Base-by-base conservation (phyloP, 2,888 invertebrate genomes). In the Protophormia terraenovae region DNA sequence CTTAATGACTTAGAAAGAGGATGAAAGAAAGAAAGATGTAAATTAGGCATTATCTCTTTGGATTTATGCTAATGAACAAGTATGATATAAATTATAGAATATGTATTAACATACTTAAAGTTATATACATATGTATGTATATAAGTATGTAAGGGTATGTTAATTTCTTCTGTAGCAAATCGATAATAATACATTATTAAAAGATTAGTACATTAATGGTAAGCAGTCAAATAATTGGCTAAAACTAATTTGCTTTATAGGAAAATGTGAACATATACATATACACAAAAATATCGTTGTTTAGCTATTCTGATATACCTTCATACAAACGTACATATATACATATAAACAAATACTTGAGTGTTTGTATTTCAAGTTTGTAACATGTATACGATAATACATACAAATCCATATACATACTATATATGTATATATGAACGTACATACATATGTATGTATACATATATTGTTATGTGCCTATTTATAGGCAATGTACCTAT, bases 181-280 rank as follows among this genome's bases (percentile, higher is more conserved):
- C 81, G 84, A 84, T 73, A 84, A 73, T 81, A 73, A 69, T 81
- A 73, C 77, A 84, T 77, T 77, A 81, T 77, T 77, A 81, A 67
- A 84, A 84, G 81, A 81, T 81, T 81, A 67, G 58, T 67, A 72
- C 84, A 73, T 81, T 84, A 73, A 67, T 77, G 58, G 60, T 69
- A 77, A 77, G 73, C 73, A 77, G 84, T 67, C 84, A 77, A 81
- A 77, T 84, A 81, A 84, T 81, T 81, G 84, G 81, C 77, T 73
- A 73, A 69, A 81, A 77, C 77, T 77, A 84, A 81, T 81, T 84
- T 77, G 67, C 62, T 72, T 12, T 79, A 60, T 41, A 69, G 71
- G 67, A 79, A 84, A n/a, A n/a, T n/a, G n/a, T n/a, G n/a, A n/a
- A n/a, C n/a, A n/a, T n/a, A n/a, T n/a, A n/a, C n/a, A n/a, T n/a